Conservation (phyloP, 1,140 invertebrate species). For the Asbolus verrucosus region DNA sequence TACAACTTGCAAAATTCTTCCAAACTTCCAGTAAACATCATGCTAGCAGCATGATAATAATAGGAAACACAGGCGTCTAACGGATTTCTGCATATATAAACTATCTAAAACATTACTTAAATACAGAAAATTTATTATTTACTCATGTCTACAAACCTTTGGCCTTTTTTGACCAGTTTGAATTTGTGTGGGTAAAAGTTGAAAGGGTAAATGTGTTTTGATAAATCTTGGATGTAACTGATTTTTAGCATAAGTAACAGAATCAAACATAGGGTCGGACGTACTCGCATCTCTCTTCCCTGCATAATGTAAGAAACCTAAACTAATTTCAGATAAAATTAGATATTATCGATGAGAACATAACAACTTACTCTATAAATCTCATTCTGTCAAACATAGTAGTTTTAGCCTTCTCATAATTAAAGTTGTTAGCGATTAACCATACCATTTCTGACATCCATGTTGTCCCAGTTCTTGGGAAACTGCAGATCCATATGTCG, state of each 20-base stretch:
- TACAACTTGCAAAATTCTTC: slow-evolving; percentile 11
- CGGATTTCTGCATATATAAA: slow-evolving; percentile 91
- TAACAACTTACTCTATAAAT: no score
- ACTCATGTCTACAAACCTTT: background rate
- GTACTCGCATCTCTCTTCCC: background rate
- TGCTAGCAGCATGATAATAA: slow-evolving; percentile 83
- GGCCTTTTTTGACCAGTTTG: background rate
- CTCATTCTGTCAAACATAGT: slow-evolving; percentile 53
- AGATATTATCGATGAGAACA: no score
- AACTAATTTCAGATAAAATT: slow-evolving; percentile 52
- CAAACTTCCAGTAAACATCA: slow-evolving; percentile 47
- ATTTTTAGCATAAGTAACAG: background rate
- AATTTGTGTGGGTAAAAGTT: slow-evolving; percentile 5
- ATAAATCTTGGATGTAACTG: background rate
- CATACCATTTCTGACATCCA: slow-evolving; percentile 90
- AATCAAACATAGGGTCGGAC: background rate
- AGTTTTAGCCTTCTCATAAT: slow-evolving; percentile 78
- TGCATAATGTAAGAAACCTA: slow-evolving; percentile 49
- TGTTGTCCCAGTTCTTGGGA: slow-evolving; percentile 73
- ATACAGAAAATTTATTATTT: background rate
- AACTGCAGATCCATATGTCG: slow-evolving; percentile 57
- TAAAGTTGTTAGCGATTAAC: slow-evolving; percentile 81
- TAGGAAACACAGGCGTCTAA: slow-evolving; percentile 94
- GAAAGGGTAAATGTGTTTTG: background rate
- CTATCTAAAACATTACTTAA: slow-evolving; percentile 71